Evolutionary conservation across 2,113 vertebrate genomes (phyloP).

Genomic region (Xenotilapia caudafasciata): DNA sequence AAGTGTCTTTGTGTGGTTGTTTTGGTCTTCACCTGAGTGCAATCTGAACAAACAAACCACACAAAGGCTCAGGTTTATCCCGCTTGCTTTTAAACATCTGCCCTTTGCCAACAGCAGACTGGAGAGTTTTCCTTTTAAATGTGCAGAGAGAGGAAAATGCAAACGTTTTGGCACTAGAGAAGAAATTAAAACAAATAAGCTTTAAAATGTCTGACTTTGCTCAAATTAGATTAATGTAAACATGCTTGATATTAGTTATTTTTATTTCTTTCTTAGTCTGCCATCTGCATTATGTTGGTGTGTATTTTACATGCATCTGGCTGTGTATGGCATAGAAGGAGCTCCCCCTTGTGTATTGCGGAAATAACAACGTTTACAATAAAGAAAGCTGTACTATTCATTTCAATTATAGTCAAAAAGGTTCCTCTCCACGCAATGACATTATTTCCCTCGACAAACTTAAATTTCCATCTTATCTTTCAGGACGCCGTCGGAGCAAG

Average conservation of each 20-base stretch:
- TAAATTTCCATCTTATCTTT: not conserved
- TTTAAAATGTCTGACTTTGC: not conserved
- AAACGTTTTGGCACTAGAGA: not conserved
- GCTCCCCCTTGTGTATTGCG: not conserved
- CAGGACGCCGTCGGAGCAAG: constrained; percentile 74
- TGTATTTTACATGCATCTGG: not conserved
- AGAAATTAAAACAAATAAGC: not conserved
- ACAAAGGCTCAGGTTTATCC: not conserved
- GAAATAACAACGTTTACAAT: not conserved
- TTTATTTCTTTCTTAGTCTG: not conserved
- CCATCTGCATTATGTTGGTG: not conserved
- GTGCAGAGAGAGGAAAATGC: not conserved
- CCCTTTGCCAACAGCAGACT: not conserved
- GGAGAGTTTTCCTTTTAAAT: not conserved
- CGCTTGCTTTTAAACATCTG: not conserved
- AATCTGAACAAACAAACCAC: not conserved
- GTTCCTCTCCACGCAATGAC: not conserved
- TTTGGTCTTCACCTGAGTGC: not conserved
- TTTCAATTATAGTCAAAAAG: not conserved
- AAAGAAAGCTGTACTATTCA: not conserved
- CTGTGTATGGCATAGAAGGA: not conserved
- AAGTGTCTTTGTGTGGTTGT: not conserved
- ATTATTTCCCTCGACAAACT: not conserved
- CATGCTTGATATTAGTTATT: not conserved
- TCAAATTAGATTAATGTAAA: not conserved